phyloP scores from a whole-genome alignment of 2,797 vertebrate genomes.

The Lophotriccus pileatus region DNA sequence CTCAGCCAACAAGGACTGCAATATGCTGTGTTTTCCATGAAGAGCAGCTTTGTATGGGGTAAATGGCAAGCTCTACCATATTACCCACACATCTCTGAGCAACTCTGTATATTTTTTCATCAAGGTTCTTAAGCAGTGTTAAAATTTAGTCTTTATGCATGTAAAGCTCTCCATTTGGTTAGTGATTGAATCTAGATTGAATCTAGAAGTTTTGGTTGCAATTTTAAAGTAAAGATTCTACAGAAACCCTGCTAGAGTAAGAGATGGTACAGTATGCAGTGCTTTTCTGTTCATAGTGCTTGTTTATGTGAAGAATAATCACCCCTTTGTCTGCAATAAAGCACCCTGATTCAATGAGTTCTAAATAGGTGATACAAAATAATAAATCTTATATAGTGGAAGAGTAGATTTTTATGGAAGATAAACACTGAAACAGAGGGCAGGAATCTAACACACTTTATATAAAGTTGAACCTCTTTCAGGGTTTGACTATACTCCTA shows the following conservation, averaged over 20 bases:
- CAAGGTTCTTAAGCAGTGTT: neutral
- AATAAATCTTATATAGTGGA: slow-evolving; percentile 26
- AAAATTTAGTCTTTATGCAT: neutral
- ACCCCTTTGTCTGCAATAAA: slow-evolving; percentile 46
- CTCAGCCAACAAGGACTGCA: neutral
- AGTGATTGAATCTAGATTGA: neutral
- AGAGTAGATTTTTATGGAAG: slow-evolving; percentile 40
- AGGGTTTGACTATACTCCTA: neutral
- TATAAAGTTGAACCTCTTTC: slow-evolving; percentile 2
- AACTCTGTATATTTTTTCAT: neutral
- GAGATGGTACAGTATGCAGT: neutral
- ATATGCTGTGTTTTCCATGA: too few relatives aligned
- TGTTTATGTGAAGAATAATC: slow-evolving; percentile 27
- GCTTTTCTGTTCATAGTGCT: neutral
- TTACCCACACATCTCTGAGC: neutral
- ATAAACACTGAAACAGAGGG: slow-evolving; percentile 32
- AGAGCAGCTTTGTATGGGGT: neutral
- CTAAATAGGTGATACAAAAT: slow-evolving; percentile 31
- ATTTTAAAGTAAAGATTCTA: neutral
- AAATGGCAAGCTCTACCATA: accelerated
- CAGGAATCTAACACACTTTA: slow-evolving; percentile 18
- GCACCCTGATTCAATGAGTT: neutral
- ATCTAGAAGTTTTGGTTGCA: neutral
- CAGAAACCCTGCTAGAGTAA: neutral
- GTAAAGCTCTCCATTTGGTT: neutral